phyloP scores from a whole-genome alignment of 2,113 vertebrate genomes.

The Tursiops truncatus region DNA sequence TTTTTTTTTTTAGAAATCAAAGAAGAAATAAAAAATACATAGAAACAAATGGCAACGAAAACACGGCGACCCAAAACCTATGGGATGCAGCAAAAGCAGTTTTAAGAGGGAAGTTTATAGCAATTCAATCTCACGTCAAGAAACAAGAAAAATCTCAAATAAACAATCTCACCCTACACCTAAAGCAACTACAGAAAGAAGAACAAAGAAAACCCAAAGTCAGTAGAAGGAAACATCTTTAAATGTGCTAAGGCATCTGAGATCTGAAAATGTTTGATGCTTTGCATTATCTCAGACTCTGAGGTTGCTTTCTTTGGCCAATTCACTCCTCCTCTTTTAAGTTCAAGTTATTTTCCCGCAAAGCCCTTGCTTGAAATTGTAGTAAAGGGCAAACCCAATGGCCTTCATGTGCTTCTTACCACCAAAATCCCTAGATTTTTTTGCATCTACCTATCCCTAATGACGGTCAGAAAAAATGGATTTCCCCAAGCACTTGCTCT shows the following conservation, averaged over 20 bases:
- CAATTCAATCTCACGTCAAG: no score
- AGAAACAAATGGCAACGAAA: no score
- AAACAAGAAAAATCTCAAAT: no score
- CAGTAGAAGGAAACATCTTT: background rate
- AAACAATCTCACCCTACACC: no score
- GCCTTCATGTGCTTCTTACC: background rate
- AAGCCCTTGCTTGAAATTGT: background rate
- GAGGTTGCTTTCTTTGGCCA: background rate
- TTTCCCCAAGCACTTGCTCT: background rate
- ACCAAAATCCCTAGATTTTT: background rate
- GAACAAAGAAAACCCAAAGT: no score
- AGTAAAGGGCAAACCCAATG: background rate
- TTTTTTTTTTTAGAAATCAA: no score
- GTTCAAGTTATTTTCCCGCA: background rate
- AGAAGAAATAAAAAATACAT: no score
- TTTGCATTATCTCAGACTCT: background rate
- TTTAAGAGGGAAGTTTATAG: no score
- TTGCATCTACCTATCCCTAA: background rate
- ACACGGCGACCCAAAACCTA: accelerated
- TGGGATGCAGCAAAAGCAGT: no score
- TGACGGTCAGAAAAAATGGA: background rate
- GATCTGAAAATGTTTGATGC: background rate
- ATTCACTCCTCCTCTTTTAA: background rate
- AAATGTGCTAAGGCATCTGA: background rate
- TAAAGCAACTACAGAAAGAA: no score